Percentiles rank a stretch among this genome's conserved stretches.
Conservation (phyloP, 2,888 invertebrate species). For the Panzeria rudis region DNA sequence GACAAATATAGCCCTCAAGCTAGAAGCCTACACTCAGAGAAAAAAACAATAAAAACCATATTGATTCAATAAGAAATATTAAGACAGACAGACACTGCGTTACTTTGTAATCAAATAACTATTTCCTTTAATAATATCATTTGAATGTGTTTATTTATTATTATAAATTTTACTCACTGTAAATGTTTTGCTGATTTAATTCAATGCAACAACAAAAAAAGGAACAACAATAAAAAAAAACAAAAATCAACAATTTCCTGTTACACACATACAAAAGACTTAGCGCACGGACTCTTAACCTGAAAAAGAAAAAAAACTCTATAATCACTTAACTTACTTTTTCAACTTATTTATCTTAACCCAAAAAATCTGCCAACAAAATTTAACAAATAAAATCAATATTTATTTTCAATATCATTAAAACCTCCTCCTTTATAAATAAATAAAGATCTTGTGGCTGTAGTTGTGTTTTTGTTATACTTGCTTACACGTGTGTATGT, state of each 20-base stretch:
- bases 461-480: constrained; percentile 1
- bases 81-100: too few relatives aligned
- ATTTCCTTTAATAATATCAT: too few relatives aligned
- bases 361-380: constrained; percentile 35
- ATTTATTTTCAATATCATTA: constrained; percentile 66
- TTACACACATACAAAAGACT: constrained; percentile 45
- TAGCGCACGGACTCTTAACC: constrained; percentile 52
- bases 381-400: constrained; percentile 60
- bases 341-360: constrained; percentile 51
- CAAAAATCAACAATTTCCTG: constrained; percentile 38
- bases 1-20: too few relatives aligned
- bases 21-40: too few relatives aligned
- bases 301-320: constrained; percentile 11
- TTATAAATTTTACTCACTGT: neutral
- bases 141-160: neutral
- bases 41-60: too few relatives aligned
- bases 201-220: neutral
- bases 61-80: too few relatives aligned
- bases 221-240: constrained; percentile 15
- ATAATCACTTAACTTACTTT: constrained; percentile 45
- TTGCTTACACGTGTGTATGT: neutral
- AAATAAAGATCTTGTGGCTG: constrained; percentile 27
- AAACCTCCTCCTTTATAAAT: constrained; percentile 46
- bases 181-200: neutral
- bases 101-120: too few relatives aligned